Base-by-base conservation (phyloP, 2,113 vertebrate genomes). In the Nothoprocta perdicaria region DNA sequence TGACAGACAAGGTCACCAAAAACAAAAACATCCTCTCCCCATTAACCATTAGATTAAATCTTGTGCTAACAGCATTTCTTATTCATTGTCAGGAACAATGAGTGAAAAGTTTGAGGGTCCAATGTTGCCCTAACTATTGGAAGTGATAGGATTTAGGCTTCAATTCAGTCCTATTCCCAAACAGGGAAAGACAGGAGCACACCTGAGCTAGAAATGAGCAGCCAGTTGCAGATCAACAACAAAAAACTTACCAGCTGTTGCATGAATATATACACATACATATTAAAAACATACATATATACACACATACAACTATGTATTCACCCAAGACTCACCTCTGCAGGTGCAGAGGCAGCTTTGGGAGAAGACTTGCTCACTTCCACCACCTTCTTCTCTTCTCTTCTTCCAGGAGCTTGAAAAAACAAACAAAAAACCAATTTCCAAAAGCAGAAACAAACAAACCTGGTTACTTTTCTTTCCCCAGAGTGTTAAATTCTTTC, bases 361-460 rank as follows among this genome's bases (percentile, higher is more conserved):
- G 87, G 80, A 91, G 53, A 90, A 76, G 94, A n/a, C 22, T 91
- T 96, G 84, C 21, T 96, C 85, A 89, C 58, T 76, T 97, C 97
- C 72, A 95, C 85, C 1, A 92, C 23, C 72, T 88, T 97, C 86
- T 97, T 97, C 41, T 97, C 97, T 85, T 97, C 97, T 75, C 86
- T 97, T 90, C 89, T 97, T 89, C 89, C 79, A 92, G 96, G 96
- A 90, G 67, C 90, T 95, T 91, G 87, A 78, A 93, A 93, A 75
- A 75, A 74, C 33, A 71, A 92, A 53, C 35, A 38, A 12, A 12
- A 18, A 79, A 16, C 14, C 4, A 2, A 11, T 22, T 77, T 53
- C 17, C 35, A 75, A 62, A 4, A 53, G 57, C 15, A 75, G 67
- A 52, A 81, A 41, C 38, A 52, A 74, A 69, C 12, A 27, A 78